These are phyloP conservation scores for Trichomalopsis sarcophagae DNA, from an alignment of 1,140 invertebrate genomes.

Conservation along the genomic window DNA sequence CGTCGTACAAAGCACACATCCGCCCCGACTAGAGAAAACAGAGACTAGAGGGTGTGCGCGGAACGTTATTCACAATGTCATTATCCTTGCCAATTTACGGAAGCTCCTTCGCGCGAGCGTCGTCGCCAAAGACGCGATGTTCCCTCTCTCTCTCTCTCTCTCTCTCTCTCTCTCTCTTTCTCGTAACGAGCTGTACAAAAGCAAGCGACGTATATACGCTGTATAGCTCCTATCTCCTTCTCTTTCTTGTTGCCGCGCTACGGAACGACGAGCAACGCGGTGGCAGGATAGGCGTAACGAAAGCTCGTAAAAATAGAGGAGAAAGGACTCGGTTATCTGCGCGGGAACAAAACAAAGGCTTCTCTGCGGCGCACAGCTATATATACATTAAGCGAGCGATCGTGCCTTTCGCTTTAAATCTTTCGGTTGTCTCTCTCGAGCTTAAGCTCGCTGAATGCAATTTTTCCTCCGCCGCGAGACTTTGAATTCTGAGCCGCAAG, in stretches of 20 bases:
- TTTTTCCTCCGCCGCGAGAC: not conserved
- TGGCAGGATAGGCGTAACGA: slow-evolving; percentile 32
- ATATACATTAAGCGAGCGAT: not conserved
- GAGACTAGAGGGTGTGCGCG: not conserved
- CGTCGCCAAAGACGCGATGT: slow-evolving; percentile 20
- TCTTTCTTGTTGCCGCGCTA: slow-evolving; percentile 1
- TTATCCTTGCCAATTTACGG: slow-evolving; percentile 48
- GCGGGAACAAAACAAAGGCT: slow-evolving; percentile 44
- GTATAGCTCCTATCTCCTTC: not conserved
- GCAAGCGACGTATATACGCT: not conserved
- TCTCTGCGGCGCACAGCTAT: not conserved
- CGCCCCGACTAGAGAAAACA: not conserved
- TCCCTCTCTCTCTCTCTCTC: too few relatives aligned
- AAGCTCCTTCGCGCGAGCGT: slow-evolving; percentile 13
- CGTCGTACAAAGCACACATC: not conserved
- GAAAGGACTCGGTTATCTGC: slow-evolving; percentile 31
- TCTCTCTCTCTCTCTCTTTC: not conserved
- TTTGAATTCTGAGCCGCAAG: not conserved
- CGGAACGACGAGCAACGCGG: slow-evolving; percentile 2
- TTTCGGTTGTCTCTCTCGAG: not conserved
- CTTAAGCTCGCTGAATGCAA: not conserved
- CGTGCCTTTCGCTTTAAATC: not conserved
- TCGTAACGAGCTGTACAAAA: slow-evolving; percentile 47
- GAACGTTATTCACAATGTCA: slow-evolving; percentile 46
- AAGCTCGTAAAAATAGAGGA: slow-evolving; percentile 45